phyloP scores from a whole-genome alignment of 2,888 invertebrate species.

The Drosophila ochracea region DNA sequence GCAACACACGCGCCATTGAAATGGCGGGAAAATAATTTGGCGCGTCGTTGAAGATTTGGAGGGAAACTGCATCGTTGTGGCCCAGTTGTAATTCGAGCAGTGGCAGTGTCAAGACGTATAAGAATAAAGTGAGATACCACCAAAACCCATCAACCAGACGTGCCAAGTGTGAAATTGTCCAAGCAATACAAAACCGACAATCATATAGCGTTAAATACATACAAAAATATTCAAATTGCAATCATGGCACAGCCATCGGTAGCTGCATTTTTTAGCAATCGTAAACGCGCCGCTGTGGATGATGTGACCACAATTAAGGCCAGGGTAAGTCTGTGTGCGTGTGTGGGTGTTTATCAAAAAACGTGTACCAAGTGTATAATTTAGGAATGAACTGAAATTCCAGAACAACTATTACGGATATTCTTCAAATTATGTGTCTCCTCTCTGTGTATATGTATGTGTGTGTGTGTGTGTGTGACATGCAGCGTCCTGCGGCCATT shows the following conservation, averaged over 20 bases:
- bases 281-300: constrained; percentile 91
- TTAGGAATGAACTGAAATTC: neutral
- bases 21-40: constrained; percentile 78
- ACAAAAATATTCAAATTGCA: constrained; percentile 41
- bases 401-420: constrained; percentile 29
- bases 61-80: constrained; percentile 80
- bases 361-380: constrained; percentile 24
- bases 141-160: constrained; percentile 47
- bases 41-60: constrained; percentile 79
- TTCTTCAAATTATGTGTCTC: constrained; percentile 26
- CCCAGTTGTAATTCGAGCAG: constrained; percentile 82
- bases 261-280: constrained; percentile 90
- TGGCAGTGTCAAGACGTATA: constrained; percentile 74
- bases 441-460: neutral
- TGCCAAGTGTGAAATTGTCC: constrained; percentile 56
- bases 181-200: constrained; percentile 35
- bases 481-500: constrained; percentile 54
- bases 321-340: constrained; percentile 85
- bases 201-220: constrained; percentile 20
- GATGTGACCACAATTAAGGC: constrained; percentile 87
- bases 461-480: constrained; percentile 15
- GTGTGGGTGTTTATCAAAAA: constrained; percentile 26
- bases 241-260: constrained; percentile 92
- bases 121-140: constrained; percentile 30
- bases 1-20: constrained; percentile 34